Conservation (phyloP, 2,113 vertebrate genomes). For the Zosterops hypoxanthus region DNA sequence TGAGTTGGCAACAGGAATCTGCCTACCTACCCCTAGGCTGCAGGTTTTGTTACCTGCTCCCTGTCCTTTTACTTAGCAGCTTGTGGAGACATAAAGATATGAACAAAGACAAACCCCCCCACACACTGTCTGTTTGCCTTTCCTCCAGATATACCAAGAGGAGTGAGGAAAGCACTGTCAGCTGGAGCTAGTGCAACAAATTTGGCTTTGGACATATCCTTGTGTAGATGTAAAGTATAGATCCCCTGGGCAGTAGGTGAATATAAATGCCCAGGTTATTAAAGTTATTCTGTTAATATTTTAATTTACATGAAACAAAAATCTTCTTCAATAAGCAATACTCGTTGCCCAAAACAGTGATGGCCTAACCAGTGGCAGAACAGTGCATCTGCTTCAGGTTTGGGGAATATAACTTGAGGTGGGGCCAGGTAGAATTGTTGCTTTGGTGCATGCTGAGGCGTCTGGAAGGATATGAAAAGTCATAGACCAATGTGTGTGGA, state of each 20-base stretch:
- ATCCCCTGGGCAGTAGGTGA: background rate
- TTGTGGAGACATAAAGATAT: background rate
- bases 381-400: background rate
- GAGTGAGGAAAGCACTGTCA: background rate
- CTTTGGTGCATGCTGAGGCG: background rate
- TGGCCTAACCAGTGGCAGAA: background rate
- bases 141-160: background rate
- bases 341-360: background rate
- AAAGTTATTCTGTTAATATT: background rate
- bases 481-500: background rate
- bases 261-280: background rate
- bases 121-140: background rate
- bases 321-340: background rate
- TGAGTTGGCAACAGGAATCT: background rate
- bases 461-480: background rate
- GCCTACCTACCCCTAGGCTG: background rate
- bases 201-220: background rate
- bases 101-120: background rate
- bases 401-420: accelerated
- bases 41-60: background rate
- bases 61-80: background rate
- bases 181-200: background rate
- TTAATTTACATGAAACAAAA: background rate
- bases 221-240: background rate
- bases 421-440: background rate